Evolutionary conservation across 2,797 vertebrate genomes (phyloP).

Genomic region (Lycodopsis pacificus): DNA sequence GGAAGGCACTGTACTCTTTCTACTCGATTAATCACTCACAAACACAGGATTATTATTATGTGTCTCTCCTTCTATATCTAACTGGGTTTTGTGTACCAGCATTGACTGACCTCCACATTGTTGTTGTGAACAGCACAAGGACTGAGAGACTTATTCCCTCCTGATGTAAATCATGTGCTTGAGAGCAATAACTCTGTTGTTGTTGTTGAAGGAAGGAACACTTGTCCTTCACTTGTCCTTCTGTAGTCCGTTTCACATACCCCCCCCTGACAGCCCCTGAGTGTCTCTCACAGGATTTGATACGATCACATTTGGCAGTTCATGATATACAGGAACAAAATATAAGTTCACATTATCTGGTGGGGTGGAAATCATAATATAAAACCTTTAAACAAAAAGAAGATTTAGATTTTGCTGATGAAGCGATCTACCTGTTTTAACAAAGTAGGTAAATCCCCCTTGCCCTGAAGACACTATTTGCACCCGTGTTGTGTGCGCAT

Average conservation of each 20-base stretch:
- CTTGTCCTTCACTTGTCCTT: neutral
- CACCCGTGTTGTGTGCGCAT: neutral
- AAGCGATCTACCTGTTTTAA: neutral
- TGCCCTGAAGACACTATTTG: neutral
- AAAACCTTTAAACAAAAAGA: neutral
- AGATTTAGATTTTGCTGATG: neutral
- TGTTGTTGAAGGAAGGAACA: neutral
- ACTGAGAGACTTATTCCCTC: constrained; percentile 5
- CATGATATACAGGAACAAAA: neutral
- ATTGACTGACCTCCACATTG: constrained; percentile 36
- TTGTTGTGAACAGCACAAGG: constrained; percentile 5
- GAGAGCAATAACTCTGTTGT: neutral
- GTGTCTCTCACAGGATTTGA: neutral
- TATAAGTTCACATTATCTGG: neutral
- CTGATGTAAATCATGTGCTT: constrained; percentile 34
- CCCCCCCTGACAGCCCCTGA: neutral
- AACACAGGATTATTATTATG: constrained; percentile 6
- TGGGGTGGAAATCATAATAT: neutral
- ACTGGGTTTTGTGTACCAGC: constrained; percentile 15
- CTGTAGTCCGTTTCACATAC: neutral
- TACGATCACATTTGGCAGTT: too few species aligned
- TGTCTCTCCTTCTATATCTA: constrained; percentile 1
- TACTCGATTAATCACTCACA: constrained; percentile 15
- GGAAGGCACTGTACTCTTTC: constrained; percentile 8
- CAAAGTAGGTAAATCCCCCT: neutral